These are phyloP conservation scores for Cottus gobio DNA, from an alignment of 2,113 vertebrate species.

Conservation along the genomic window DNA sequence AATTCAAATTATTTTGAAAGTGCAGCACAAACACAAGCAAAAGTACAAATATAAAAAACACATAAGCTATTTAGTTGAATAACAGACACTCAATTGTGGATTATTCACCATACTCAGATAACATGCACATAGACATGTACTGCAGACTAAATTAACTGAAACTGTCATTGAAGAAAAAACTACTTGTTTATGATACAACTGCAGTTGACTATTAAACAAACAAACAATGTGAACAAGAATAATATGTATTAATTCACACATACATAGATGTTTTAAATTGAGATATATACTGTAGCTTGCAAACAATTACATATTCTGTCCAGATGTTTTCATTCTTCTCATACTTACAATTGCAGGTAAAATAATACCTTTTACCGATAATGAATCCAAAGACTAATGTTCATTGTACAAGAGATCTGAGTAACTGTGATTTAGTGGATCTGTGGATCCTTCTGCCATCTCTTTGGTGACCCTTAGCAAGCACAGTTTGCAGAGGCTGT, in stretches of 20 bases:
- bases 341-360: background rate
- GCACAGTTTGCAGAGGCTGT: background rate
- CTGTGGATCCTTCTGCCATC: background rate
- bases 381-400: background rate
- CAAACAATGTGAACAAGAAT: background rate
- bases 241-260: conserved; percentile 4
- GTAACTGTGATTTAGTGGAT: background rate
- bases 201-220: background rate
- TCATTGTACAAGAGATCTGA: background rate
- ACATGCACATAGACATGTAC: background rate
- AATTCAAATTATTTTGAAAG: background rate
- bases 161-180: background rate
- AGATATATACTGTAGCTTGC: background rate
- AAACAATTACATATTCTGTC: background rate
- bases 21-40: background rate
- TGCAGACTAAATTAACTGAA: background rate
- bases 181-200: background rate
- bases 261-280: background rate
- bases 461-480: background rate
- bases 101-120: background rate
- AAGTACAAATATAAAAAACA: background rate
- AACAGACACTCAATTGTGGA: background rate
- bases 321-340: background rate
- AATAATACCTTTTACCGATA: background rate
- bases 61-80: background rate